Evolutionary conservation across 2,888 invertebrate genomes (phyloP), one percentile per base, ranked within the genome.

Genomic region (Melikaiella ostensackeni): DNA sequence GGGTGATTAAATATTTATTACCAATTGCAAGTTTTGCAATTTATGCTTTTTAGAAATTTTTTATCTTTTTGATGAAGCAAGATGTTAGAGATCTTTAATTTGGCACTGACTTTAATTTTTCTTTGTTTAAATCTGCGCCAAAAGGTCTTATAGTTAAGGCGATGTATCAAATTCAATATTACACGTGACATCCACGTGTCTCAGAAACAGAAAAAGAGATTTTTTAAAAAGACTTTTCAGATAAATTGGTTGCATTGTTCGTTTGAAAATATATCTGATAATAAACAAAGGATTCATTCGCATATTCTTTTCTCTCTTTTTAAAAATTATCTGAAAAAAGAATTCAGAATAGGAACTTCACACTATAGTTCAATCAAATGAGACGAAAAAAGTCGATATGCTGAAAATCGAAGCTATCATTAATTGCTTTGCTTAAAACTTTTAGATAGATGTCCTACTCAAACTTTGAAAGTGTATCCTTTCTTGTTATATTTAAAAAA

Each of bases 1-100:
- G 76, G 77, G 21, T 27, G 62, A 38, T 76, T 62, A n/a, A 63
- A 19, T 33, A 63, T 35, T 9, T 55, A 21, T 63, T 62, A 16
- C 27, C 42, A 35, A 57, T 27, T 57, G 11, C 11, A 5, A 27
- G 13, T 27, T 62, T 46, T 24, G 27, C 16, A 63, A 57, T 55
- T 4, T 21, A n/a, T 30, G 8, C 4, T 64, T 64, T 64, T 64
- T 6, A 1, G 7, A 13, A 9, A 6, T 11, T 24, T 24, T 24
- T 24, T 13, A 3, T 11, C 13, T 57, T 21, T 57, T 16, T 24
- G 24, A 16, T 16, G 7, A 16, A 27, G 16, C 13, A 27, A 59
- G 3, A n/a, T 9, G 11, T 21, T 3, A 9, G 9, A 21, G n/a
- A 27, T 59, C 16, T 59, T 21, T 13, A 50, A 24, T 5, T 59